Base-by-base conservation (phyloP, 2,888 invertebrate species). In the Notodonta dromedarius region DNA sequence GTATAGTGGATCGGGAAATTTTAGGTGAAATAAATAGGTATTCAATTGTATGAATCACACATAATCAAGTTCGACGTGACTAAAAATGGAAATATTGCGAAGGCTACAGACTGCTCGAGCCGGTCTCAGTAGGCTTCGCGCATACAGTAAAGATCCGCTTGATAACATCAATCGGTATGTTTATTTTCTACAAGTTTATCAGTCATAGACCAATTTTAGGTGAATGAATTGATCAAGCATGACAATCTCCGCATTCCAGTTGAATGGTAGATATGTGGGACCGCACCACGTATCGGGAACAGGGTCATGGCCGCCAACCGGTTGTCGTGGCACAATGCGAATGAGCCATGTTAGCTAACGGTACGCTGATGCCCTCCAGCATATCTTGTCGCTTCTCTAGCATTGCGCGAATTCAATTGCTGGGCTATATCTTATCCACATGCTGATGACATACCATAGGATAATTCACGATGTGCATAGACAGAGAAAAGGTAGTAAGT, bases 281-380 rank as follows among this genome's bases (percentile, higher is more conserved):
- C 81, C 79, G 84, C 78, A 76, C 74, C 77, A 76, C 78, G 80
- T 83, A 86, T 88, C 84, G 86, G 85, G 86, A 89, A 90, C 83
- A 87, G 86, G 91, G 92, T 91, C 92, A 92, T 87, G 92, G 91
- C 78, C 90, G 85, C 74, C 76, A 84, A 88, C 89, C 89, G 90
- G 89, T 88, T 80, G 78, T 74, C 69, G 80, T 81, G 77, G 76
- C 78, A 83, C 83, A 83, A 84, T 84, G 83, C 81, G 81, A 83
- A 84, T 86, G 80, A 81, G 77, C 81, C 74, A 77, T 73, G 73
- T 72, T 87, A 85, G 73, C 73, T 87, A 85, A 86, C 86, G 85
- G 87, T 85, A 79, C 71, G 69, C 63, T 67, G 71, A 65, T 77
- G 66, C 70, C 78, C 71, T 76, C 70, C 69, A 70, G 73, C 66